Conservation (phyloP, 1,140 invertebrate species). For the Lycorma delicatula region DNA sequence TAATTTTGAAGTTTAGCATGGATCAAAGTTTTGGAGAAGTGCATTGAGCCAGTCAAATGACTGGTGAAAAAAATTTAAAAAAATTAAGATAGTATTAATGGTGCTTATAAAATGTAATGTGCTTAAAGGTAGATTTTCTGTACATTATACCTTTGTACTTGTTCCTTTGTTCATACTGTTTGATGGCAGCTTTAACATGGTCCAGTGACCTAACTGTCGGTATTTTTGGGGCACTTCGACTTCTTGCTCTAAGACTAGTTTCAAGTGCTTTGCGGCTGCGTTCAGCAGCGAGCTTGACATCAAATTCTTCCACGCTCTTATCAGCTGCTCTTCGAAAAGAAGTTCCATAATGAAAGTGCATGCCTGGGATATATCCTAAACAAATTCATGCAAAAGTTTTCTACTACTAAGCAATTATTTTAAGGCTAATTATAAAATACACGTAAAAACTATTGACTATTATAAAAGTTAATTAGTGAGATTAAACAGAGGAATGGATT, state of each 20-base stretch:
- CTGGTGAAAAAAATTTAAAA: too few relatives aligned
- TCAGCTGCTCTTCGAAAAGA: constrained; percentile 58
- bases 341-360: constrained; percentile 52
- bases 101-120: too few relatives aligned
- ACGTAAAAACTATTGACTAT: not conserved
- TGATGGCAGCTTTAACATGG: constrained; percentile 41
- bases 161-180: constrained; percentile 41
- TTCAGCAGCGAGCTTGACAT: constrained; percentile 15
- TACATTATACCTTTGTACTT: constrained; percentile 46
- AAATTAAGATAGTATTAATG: too few relatives aligned
- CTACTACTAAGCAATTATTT: not conserved
- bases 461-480: too few relatives aligned
- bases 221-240: constrained; percentile 45
- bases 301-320: constrained; percentile 56
- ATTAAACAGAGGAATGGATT: too few relatives aligned
- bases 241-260: constrained; percentile 26
- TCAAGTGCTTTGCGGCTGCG: constrained; percentile 16
- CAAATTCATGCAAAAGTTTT: constrained; percentile 2
- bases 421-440: not conserved
- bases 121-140: too few relatives aligned
- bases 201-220: constrained; percentile 43
- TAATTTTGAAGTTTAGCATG: too few relatives aligned
- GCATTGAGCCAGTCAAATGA: too few relatives aligned
- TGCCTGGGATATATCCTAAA: constrained; percentile 50
- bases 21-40: too few relatives aligned